These are phyloP conservation scores for Maniola jurtina DNA, from an alignment of 1,140 invertebrate genomes.

Conservation along the genomic window DNA sequence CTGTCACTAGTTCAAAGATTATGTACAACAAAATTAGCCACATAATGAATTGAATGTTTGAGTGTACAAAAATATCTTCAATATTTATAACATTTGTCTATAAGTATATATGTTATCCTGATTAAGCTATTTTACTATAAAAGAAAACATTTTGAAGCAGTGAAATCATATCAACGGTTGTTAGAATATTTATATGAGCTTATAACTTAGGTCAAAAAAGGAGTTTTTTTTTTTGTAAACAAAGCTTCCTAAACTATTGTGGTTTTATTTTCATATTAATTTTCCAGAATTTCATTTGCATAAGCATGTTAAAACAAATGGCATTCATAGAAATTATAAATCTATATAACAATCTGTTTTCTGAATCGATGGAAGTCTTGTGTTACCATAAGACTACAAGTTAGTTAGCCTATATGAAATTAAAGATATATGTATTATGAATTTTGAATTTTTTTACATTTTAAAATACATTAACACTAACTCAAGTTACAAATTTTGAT, in stretches of 20 bases:
- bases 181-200: background rate
- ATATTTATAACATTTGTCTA: constrained; percentile 35
- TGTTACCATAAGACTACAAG: no score
- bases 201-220: background rate
- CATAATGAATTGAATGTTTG: constrained; percentile 51
- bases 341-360: no score
- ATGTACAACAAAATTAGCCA: background rate
- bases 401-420: no score
- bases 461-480: no score
- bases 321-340: no score
- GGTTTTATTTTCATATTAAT: background rate
- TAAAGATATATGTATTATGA: no score
- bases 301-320: no score
- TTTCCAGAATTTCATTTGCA: no score
- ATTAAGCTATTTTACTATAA: constrained; percentile 14
- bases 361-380: no score
- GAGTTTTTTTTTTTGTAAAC: background rate
- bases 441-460: no score
- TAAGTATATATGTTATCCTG: constrained; percentile 20
- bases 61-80: constrained; percentile 73
- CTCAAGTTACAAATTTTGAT: no score
- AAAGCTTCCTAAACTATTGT: background rate
- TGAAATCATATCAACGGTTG: background rate
- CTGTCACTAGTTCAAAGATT: no score
- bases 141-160: background rate